A percentile compares a stretch with the other conserved stretches of the same genome.
Evolutionary conservation across 2,113 vertebrate species (phyloP).

Genomic region (Colaptes auratus): DNA sequence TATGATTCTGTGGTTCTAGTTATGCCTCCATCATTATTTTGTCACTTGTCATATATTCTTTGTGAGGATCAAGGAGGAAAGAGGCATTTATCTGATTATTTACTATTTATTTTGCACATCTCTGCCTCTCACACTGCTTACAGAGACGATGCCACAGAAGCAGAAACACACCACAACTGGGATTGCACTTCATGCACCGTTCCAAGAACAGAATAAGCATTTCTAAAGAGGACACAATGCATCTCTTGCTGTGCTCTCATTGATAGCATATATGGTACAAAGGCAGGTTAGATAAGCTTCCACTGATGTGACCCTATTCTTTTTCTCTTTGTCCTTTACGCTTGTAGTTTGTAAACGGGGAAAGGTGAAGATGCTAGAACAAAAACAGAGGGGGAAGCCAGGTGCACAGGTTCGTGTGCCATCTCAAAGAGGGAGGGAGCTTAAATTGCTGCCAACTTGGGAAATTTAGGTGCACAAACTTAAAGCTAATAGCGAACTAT

Average conservation of each 20-base stretch:
- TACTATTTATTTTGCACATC: background rate
- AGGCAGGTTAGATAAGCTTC: background rate
- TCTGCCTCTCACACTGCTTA: background rate
- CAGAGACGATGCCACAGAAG: background rate
- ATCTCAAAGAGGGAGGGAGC: conserved; percentile 52
- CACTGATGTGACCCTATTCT: background rate
- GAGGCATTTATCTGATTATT: background rate
- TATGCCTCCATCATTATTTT: background rate
- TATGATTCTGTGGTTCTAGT: no score
- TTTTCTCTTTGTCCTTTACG: conserved; percentile 33
- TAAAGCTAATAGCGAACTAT: conserved; percentile 63
- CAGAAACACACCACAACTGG: background rate
- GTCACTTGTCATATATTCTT: background rate
- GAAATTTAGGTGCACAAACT: conserved; percentile 69
- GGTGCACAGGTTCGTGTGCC: conserved; percentile 41
- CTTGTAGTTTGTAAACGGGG: background rate
- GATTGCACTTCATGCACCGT: background rate
- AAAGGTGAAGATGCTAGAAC: conserved; percentile 9
- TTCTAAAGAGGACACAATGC: background rate
- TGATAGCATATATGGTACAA: background rate
- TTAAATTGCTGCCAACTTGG: conserved; percentile 35
- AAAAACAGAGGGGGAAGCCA: conserved; percentile 45
- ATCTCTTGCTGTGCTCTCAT: background rate
- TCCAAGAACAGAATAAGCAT: background rate
- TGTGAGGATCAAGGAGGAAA: background rate